Evolutionary conservation across 2,113 vertebrate genomes (phyloP), one percentile per base, ranked within the genome.

Genomic region (Oriolus oriolus): DNA sequence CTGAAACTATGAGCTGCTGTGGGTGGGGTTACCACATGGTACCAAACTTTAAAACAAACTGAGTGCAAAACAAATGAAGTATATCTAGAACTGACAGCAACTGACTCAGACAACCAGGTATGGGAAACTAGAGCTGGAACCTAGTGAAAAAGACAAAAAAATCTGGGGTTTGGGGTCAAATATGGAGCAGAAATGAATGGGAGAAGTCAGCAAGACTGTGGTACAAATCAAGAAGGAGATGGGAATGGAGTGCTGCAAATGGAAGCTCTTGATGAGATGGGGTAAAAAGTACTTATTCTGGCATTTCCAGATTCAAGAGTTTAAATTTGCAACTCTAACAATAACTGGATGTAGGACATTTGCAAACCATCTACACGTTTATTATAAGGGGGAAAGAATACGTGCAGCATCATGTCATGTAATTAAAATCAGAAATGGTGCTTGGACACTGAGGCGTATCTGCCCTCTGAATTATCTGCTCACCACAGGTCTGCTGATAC

Each of bases 351-450:
- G 26, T 31, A 35, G 60, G 33, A 76, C 17, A 53, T 9, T 56
- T 61, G 3, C 11, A 2, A 44, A 39, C 18, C 11, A 60, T 1
- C 20, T 26, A 90, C 18, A 54, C 0, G 0, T 50, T 73, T 68
- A 54, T 52, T 53, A 21, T 26, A 57, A 64, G 47, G 15, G 13
- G 16, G 13, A 56, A 88, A 82, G 27, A 73, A 44, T n/a, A 76
- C 4, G 8, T 30, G n/a, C 37, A 77, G 42, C 54, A 64, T 57
- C 35, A 49, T 3, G 15, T 13, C 14, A 65, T 24, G 41, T 26
- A 28, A 73, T 57, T 68, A 61, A 70, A 92, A 73, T 56, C 28
- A 73, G 44, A 88, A 92, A 59, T 9, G 33, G 11, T 54, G 39
- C 61, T 75, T 82, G 65, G 23, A 87, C 49, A 71, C 14, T 18